Conservation (phyloP, 2,888 invertebrate genomes). For the Andricus curvator region DNA sequence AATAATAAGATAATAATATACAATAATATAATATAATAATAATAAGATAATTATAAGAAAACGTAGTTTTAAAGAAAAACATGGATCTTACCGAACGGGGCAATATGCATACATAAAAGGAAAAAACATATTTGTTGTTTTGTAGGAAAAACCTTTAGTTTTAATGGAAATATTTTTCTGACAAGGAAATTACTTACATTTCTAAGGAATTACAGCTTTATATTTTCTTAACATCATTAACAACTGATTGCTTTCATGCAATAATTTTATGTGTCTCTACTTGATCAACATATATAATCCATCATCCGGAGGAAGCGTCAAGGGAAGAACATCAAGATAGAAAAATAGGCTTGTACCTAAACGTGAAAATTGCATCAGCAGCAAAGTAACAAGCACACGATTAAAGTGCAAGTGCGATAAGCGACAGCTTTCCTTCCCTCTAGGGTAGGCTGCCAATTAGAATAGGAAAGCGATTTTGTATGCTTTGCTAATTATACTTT, state of each 20-base stretch:
- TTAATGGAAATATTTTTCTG: no score
- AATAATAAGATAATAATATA: no score
- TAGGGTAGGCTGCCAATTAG: slow-evolving; percentile 48
- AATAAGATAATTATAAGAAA: no score
- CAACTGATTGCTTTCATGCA: background rate
- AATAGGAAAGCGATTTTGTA: slow-evolving; percentile 39
- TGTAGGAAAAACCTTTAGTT: no score
- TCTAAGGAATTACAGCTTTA: no score
- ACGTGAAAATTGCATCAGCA: background rate
- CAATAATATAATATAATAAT: no score
- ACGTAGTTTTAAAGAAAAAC: no score
- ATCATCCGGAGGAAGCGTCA: slow-evolving; percentile 11
- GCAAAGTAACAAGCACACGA: background rate
- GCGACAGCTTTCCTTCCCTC: slow-evolving; percentile 47
- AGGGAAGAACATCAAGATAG: background rate
- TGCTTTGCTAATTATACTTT: slow-evolving; percentile 18
- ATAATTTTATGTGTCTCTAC: background rate
- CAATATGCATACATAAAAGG: no score
- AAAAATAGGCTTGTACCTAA: background rate
- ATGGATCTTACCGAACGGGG: no score
- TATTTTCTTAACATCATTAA: background rate
- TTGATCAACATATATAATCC: background rate
- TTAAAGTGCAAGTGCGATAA: background rate
- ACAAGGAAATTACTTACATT: no score
- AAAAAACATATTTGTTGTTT: no score